phyloP scores from a whole-genome alignment of 2,888 invertebrate species.

The Nasonia oneida region DNA sequence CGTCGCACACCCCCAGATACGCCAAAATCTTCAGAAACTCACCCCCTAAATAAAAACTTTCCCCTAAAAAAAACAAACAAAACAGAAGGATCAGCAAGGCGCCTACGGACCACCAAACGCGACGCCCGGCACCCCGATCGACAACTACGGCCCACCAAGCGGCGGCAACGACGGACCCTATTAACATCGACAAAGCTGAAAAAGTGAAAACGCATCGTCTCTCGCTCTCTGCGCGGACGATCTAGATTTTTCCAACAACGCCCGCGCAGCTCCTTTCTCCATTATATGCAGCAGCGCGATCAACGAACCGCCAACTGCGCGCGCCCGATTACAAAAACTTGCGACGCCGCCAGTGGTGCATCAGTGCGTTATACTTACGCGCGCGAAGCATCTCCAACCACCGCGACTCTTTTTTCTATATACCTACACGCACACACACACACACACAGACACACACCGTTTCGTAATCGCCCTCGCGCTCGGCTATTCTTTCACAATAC shows the following conservation, averaged over 20 bases:
- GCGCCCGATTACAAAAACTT: conserved; percentile 13
- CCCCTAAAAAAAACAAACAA: neutral
- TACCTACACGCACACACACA: no score
- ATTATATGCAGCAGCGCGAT: conserved; percentile 4
- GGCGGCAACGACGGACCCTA: conserved; percentile 65
- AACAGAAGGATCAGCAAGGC: conserved; percentile 74
- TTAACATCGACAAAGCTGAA: conserved; percentile 25
- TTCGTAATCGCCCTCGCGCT: no score
- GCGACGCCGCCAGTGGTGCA: neutral
- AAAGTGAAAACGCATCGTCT: conserved; percentile 52
- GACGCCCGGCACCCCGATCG: conserved; percentile 71
- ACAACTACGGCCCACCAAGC: conserved; percentile 80
- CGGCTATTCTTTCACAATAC: no score
- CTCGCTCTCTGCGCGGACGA: conserved; percentile 16
- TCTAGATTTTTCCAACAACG: conserved; percentile 44
- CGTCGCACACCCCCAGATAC: no score
- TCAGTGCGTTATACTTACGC: neutral
- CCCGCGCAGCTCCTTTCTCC: neutral
- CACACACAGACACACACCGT: no score
- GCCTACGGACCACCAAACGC: conserved; percentile 77
- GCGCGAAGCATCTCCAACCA: no score
- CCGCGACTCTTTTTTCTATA: no score
- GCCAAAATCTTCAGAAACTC: no score
- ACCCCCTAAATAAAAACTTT: no score
- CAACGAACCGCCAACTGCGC: neutral